These are phyloP conservation scores for Pristionchus maxplancki DNA, from an alignment of 2,888 invertebrate species.

Conservation along the genomic window DNA sequence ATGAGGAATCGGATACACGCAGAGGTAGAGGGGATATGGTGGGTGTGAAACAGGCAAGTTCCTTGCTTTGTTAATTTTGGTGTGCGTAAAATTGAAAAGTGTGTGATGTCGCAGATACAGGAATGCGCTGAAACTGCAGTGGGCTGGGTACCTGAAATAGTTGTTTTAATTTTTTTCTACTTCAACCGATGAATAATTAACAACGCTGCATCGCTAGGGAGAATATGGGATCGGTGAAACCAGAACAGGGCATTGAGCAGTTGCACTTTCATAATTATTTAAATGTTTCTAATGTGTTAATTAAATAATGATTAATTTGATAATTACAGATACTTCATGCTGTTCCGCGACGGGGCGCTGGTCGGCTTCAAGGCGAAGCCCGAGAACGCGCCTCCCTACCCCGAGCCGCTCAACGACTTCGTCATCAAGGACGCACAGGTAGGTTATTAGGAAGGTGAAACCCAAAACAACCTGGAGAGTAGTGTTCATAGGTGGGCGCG, in stretches of 20 bases:
- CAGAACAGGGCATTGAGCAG: neutral
- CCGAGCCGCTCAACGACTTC: constrained; percentile 95
- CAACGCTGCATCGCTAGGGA: too few species aligned
- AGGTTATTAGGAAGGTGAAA: too few species aligned
- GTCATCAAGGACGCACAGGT: constrained; percentile 87
- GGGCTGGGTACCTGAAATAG: too few species aligned
- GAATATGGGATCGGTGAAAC: neutral
- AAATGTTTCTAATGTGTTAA: neutral
- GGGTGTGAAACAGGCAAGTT: neutral
- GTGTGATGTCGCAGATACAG: too few species aligned
- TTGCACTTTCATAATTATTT: neutral
- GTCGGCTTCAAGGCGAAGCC: constrained; percentile 95
- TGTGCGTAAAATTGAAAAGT: too few species aligned
- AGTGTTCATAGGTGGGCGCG: too few species aligned
- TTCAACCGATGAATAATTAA: too few species aligned
- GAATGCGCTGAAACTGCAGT: too few species aligned
- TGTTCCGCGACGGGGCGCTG: constrained; percentile 94
- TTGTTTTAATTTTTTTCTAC: too few species aligned
- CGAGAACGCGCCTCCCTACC: constrained; percentile 81
- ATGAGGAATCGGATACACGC: neutral
- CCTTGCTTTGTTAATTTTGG: neutral
- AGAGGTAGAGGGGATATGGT: neutral
- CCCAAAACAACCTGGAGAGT: too few species aligned
- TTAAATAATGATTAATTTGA: neutral
- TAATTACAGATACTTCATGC: constrained; percentile 86